Evolutionary conservation across 2,888 invertebrate genomes (phyloP).

Genomic region (Drosophila borealis): DNA sequence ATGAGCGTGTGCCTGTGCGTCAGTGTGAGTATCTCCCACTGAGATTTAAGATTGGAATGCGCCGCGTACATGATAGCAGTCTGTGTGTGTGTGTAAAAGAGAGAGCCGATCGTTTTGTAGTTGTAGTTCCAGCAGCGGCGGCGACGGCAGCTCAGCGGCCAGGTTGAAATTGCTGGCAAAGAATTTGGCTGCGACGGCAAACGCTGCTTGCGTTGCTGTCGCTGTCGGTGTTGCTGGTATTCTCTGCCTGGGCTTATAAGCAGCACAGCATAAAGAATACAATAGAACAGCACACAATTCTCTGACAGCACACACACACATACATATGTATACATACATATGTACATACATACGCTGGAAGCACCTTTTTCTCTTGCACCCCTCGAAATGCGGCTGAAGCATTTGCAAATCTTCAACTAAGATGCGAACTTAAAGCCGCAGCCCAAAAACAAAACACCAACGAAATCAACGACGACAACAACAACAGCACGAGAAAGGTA

Average conservation of each 20-base stretch:
- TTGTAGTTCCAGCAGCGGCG: slow-evolving; percentile 27
- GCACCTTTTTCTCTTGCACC: slow-evolving; percentile 33
- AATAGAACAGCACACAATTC: slow-evolving; percentile 51
- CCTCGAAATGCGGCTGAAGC: slow-evolving; percentile 18
- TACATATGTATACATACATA: slow-evolving; percentile 2
- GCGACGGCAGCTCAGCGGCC: slow-evolving; percentile 51
- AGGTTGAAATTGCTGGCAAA: slow-evolving; percentile 66
- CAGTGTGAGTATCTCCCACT: slow-evolving; percentile 64
- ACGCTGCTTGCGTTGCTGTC: slow-evolving; percentile 30
- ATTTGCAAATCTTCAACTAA: slow-evolving; percentile 48
- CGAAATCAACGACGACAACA: slow-evolving; percentile 3
- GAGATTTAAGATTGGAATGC: slow-evolving; percentile 82
- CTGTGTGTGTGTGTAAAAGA: slow-evolving; percentile 21
- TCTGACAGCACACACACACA: slow-evolving; percentile 24
- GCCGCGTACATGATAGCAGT: slow-evolving; percentile 69
- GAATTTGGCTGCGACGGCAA: slow-evolving; percentile 61
- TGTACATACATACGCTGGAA: slow-evolving; percentile 13
- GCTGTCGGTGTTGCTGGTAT: slow-evolving; percentile 41
- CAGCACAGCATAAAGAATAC: slow-evolving; percentile 47
- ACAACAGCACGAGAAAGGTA: slow-evolving; percentile 60
- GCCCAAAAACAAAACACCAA: slow-evolving; percentile 43
- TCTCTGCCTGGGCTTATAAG: slow-evolving; percentile 49
- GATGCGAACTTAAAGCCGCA: slow-evolving; percentile 34
- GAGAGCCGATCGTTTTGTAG: slow-evolving; percentile 58
- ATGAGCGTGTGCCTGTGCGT: slow-evolving; percentile 20